These are phyloP conservation scores for Psittacula echo DNA, from an alignment of 2,797 vertebrate species.

Conservation along the genomic window DNA sequence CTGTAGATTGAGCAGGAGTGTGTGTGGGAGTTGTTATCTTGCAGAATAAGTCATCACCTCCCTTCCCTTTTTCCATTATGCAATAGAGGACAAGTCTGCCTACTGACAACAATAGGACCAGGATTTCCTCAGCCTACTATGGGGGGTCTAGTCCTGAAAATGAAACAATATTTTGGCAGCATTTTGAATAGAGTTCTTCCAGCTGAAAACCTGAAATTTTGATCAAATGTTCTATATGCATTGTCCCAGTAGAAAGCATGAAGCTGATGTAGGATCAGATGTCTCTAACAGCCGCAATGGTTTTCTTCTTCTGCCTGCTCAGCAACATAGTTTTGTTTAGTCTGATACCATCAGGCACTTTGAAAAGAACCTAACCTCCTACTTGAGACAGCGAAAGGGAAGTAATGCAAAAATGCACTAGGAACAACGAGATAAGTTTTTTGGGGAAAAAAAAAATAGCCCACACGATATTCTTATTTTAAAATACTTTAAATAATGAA, in stretches of 20 bases:
- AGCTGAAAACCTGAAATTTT: not conserved
- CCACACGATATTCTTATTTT: not conserved
- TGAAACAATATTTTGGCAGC: not conserved
- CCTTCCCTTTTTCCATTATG: not conserved
- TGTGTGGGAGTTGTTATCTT: not conserved
- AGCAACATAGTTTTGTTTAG: not conserved
- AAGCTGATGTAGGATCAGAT: not conserved
- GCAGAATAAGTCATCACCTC: not conserved
- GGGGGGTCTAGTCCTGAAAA: not conserved
- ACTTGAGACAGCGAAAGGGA: not conserved
- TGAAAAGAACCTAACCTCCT: not conserved
- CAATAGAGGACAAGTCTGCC: not conserved
- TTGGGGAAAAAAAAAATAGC: not conserved
- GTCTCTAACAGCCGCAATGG: not conserved
- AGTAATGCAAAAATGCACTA: not conserved
- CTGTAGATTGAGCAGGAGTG: not conserved
- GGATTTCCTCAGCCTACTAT: not conserved
- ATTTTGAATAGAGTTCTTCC: not conserved
- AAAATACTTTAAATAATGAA: not conserved
- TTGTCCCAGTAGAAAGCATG: not conserved
- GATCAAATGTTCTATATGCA: not conserved
- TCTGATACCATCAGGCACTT: not conserved
- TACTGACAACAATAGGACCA: not conserved
- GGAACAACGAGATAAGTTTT: not conserved
- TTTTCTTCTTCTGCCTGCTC: not conserved